phyloP scores from a whole-genome alignment of 2,888 invertebrate genomes.

The Drosophila neotestacea region DNA sequence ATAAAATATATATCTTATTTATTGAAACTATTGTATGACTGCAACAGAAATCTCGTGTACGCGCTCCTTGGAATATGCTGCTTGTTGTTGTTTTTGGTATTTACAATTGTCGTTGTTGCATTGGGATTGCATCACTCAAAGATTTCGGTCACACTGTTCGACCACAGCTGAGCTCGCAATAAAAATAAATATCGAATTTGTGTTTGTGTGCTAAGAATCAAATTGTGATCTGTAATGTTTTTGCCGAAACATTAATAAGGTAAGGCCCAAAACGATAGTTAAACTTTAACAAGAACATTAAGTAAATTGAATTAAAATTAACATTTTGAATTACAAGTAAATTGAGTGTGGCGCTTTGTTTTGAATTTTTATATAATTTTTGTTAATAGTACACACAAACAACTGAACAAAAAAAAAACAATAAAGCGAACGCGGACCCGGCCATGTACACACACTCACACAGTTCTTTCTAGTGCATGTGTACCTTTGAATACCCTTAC shows the following conservation, averaged over 20 bases:
- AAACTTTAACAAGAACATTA: neutral
- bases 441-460: slow-evolving; percentile 4
- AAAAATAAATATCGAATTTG: slow-evolving; percentile 57
- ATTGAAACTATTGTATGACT: no score
- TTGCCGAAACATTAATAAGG: slow-evolving; percentile 32
- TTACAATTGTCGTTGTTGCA: no score
- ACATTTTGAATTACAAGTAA: neutral
- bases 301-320: neutral
- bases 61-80: no score
- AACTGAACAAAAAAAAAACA: neutral
- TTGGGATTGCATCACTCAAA: neutral
- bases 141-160: slow-evolving; percentile 22
- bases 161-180: slow-evolving; percentile 51
- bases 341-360: slow-evolving; percentile 26
- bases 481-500: slow-evolving; percentile 5
- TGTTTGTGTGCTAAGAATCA: slow-evolving; percentile 42
- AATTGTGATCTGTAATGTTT: slow-evolving; percentile 45
- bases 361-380: slow-evolving; percentile 47
- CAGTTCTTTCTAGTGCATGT: slow-evolving; percentile 6
- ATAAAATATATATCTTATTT: no score
- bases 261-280: slow-evolving; percentile 13
- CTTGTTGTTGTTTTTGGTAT: no score
- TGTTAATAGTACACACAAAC: slow-evolving; percentile 17
- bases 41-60: no score
- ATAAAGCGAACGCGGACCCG: slow-evolving; percentile 24